phyloP scores from a whole-genome alignment of 2,888 invertebrate species.

The Cartodere bifasciata region DNA sequence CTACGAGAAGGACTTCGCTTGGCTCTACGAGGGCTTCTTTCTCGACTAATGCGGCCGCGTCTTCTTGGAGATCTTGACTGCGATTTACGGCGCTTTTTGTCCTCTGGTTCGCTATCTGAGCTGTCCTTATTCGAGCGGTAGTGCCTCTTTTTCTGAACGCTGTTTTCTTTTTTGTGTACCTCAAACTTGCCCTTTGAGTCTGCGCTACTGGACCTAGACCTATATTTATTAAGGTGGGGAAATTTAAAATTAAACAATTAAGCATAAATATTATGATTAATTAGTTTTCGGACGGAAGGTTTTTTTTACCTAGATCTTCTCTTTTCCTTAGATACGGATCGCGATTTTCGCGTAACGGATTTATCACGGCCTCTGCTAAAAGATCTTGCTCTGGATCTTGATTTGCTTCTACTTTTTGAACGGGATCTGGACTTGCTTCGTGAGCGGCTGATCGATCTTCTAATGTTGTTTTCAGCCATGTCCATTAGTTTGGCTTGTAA shows the following conservation, averaged over 20 bases:
- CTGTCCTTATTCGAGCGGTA: conserved; percentile 79
- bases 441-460: conserved; percentile 26
- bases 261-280: too few relatives aligned
- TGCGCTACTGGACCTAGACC: conserved; percentile 21
- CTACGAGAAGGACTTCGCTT: conserved; percentile 28
- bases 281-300: too few relatives aligned
- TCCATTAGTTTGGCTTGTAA: conserved; percentile 50
- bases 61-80: conserved; percentile 27
- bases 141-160: conserved; percentile 78
- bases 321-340: conserved; percentile 20
- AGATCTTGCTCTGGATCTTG: conserved; percentile 23
- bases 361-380: conserved; percentile 21
- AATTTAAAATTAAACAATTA: too few relatives aligned
- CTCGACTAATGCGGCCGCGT: conserved; percentile 31
- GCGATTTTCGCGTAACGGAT: conserved; percentile 15
- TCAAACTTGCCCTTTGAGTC: conserved; percentile 45
- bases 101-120: conserved; percentile 29
- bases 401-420: conserved; percentile 26
- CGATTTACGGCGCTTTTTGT: conserved; percentile 29
- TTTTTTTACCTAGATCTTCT: conserved; percentile 8
- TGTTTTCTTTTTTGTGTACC: conserved; percentile 62
- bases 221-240: conserved; percentile 14
- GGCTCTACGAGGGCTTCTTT: conserved; percentile 39
- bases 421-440: conserved; percentile 22
- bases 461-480: conserved; percentile 40